Evolutionary conservation across 2,113 vertebrate species (phyloP).

Genomic region (Strix aluco): DNA sequence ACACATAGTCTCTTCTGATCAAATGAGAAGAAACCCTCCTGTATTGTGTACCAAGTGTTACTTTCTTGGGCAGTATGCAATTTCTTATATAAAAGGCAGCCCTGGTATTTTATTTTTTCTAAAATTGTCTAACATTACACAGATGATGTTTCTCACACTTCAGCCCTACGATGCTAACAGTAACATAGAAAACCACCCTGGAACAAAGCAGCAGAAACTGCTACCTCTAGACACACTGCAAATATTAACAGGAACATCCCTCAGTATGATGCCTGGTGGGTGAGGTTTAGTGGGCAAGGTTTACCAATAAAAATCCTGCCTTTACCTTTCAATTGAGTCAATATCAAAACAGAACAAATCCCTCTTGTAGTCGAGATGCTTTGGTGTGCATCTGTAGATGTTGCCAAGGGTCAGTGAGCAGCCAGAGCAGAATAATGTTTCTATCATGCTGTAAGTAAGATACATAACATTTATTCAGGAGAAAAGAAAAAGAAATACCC

Average conservation of each 20-base stretch:
- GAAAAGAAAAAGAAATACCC: neutral
- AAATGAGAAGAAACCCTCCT: neutral
- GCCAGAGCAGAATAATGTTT: conserved; percentile 66
- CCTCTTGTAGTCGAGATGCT: conserved; percentile 71
- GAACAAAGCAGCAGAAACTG: neutral
- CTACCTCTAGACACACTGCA: neutral
- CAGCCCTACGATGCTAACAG: neutral
- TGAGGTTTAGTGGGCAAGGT: neutral
- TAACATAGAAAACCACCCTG: neutral
- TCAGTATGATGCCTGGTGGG: rapidly evolving
- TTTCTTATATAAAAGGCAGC: neutral
- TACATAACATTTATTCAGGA: rapidly evolving
- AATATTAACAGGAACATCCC: neutral
- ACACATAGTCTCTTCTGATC: neutral
- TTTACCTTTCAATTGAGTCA: conserved; percentile 73
- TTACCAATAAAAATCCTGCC: neutral
- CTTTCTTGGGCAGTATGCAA: neutral
- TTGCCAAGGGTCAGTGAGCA: conserved; percentile 64
- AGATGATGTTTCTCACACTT: neutral
- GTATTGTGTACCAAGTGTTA: neutral
- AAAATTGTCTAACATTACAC: neutral
- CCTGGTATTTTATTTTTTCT: neutral
- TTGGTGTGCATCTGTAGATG: conserved; percentile 72
- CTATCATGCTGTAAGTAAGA: conserved; percentile 54
- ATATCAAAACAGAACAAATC: conserved; percentile 74